phyloP scores from a whole-genome alignment of 30 jellyfish, hydroid and myxozoan species.

The Pelagia noctiluca region DNA sequence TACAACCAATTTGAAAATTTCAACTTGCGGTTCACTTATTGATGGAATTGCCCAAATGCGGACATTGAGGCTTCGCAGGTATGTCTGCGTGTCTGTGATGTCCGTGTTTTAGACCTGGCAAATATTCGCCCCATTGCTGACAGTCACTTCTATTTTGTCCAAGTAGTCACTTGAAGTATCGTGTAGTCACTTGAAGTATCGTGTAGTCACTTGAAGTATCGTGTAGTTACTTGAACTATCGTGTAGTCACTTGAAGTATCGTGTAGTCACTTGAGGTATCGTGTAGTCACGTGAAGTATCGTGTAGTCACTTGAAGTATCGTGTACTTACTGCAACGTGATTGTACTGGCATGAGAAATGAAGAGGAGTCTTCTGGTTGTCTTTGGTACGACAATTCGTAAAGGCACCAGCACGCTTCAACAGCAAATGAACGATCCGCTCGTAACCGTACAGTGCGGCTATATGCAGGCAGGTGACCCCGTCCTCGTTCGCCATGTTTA shows the following conservation, averaged over 20 bases:
- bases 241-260: no score
- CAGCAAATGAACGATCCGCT: conserved; percentile 77
- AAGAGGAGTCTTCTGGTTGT: conserved; percentile 78
- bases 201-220: no score
- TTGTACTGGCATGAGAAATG: conserved; percentile 96
- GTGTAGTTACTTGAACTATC: no score
- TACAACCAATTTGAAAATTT: not conserved
- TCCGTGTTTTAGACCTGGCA: no score
- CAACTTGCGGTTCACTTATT: not conserved
- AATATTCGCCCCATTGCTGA: no score
- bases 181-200: no score
- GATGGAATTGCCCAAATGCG: conserved; percentile 8
- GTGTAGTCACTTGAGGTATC: not conserved
- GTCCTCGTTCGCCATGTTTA: conserved; percentile 86
- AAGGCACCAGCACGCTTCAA: conserved; percentile 80
- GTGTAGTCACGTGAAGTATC: conserved; percentile 43
- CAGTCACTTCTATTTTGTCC: no score
- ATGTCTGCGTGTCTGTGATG: no score
- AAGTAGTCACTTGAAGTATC: not conserved
- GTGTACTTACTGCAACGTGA: conserved; percentile 73
- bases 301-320: not conserved
- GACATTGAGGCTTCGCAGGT: no score
- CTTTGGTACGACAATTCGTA: conserved; percentile 76
- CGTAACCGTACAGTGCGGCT: conserved; percentile 90
- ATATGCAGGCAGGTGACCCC: conserved; percentile 89